phyloP scores from a whole-genome alignment of 2,888 invertebrate genomes.

The Halictus quadricinctus region DNA sequence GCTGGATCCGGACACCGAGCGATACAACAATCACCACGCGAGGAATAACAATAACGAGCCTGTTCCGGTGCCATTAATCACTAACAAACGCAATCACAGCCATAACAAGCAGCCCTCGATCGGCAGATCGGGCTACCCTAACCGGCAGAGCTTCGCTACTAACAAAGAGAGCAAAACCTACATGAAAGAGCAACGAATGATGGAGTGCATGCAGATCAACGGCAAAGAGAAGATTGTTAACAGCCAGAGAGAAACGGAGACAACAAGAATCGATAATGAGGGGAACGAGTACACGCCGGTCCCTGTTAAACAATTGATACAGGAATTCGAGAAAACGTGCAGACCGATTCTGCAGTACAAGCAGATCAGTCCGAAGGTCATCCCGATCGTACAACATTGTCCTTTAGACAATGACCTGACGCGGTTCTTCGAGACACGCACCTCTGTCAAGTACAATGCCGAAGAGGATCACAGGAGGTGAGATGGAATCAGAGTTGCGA shows the following conservation, averaged over 20 bases:
- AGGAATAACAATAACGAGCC: slow-evolving; percentile 67
- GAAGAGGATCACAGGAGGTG: slow-evolving; percentile 62
- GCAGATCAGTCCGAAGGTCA: slow-evolving; percentile 80
- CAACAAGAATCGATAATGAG: slow-evolving; percentile 45
- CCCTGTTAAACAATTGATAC: slow-evolving; percentile 84
- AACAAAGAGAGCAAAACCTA: slow-evolving; percentile 58
- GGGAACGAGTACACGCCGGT: slow-evolving; percentile 79
- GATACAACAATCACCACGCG: slow-evolving; percentile 53
- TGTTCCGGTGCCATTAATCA: slow-evolving; percentile 26
- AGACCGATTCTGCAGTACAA: slow-evolving; percentile 84
- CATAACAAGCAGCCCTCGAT: slow-evolving; percentile 52
- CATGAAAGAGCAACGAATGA: slow-evolving; percentile 78
- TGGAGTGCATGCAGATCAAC: slow-evolving; percentile 59
- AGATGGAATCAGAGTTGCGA: slow-evolving; percentile 33
- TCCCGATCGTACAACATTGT: slow-evolving; percentile 73
- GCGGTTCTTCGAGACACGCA: slow-evolving; percentile 77
- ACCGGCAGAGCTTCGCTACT: slow-evolving; percentile 49
- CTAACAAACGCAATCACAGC: slow-evolving; percentile 61
- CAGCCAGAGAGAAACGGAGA: slow-evolving; percentile 34
- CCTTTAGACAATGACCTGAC: slow-evolving; percentile 76
- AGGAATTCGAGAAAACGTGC: slow-evolving; percentile 86
- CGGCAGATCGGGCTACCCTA: slow-evolving; percentile 49
- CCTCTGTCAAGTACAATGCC: slow-evolving; percentile 65
- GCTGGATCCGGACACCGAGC: slow-evolving; percentile 63
- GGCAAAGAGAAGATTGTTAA: slow-evolving; percentile 41